Percentiles rank a stretch among this genome's conserved stretches.
Evolutionary conservation across 2,888 invertebrate genomes (phyloP).

Genomic region (Melitaea athalia): DNA sequence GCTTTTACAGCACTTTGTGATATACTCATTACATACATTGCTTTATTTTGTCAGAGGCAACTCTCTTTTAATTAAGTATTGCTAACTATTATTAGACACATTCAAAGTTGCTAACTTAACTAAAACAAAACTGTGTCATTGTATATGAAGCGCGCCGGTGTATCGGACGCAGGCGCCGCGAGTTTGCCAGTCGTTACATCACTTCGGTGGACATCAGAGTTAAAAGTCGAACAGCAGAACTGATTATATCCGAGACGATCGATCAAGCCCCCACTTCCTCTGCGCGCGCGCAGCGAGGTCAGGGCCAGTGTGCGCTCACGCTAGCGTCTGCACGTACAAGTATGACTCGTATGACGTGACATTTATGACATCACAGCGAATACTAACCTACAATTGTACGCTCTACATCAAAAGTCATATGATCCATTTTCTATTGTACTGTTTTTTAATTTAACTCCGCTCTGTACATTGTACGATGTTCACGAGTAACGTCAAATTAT

Average conservation of each 20-base stretch:
- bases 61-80: too few relatives aligned
- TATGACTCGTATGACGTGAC: slow-evolving; percentile 26
- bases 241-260: slow-evolving; percentile 47
- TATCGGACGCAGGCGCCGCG: neutral
- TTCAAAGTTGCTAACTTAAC: neutral
- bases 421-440: neutral
- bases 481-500: slow-evolving; percentile 7
- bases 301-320: slow-evolving; percentile 48
- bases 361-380: slow-evolving; percentile 22
- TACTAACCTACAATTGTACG: slow-evolving; percentile 1
- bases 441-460: neutral
- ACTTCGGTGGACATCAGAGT: slow-evolving; percentile 23
- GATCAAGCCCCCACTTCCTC: slow-evolving; percentile 46
- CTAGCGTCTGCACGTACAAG: slow-evolving; percentile 21
- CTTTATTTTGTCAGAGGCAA: too few relatives aligned
- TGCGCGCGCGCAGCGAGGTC: slow-evolving; percentile 53
- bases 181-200: slow-evolving; percentile 6
- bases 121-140: neutral
- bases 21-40: neutral
- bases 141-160: neutral
- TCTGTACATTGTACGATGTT: neutral
- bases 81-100: neutral
- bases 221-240: slow-evolving; percentile 37
- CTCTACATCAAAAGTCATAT: neutral
- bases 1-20: neutral